Evolutionary conservation across 2,113 vertebrate genomes (phyloP).

Genomic region (Stegostoma tigrinum): DNA sequence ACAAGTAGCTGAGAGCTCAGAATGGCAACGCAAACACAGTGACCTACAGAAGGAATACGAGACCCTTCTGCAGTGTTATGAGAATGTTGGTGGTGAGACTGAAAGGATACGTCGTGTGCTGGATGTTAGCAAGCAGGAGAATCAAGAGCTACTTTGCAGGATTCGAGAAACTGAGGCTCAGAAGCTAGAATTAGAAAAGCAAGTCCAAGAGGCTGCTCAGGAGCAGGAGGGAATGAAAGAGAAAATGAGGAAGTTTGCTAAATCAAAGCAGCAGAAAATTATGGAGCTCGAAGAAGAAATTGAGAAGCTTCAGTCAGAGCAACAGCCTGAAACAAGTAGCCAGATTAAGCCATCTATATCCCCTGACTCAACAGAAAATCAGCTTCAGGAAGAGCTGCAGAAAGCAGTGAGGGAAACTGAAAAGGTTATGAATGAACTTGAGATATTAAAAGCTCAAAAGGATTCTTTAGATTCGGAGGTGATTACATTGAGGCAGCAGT

Average conservation of each 20-base stretch:
- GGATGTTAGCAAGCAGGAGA: conserved; percentile 76
- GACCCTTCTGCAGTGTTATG: conserved; percentile 84
- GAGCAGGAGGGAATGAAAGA: conserved; percentile 82
- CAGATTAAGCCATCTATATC: conserved; percentile 48
- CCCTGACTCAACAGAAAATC: conserved; percentile 42
- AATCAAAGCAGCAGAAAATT: conserved; percentile 93
- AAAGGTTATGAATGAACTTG: conserved; percentile 49
- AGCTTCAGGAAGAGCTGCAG: conserved; percentile 53
- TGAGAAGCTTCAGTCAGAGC: conserved; percentile 65
- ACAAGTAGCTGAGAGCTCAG: conserved; percentile 53
- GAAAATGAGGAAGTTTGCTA: conserved; percentile 94
- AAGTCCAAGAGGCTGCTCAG: conserved; percentile 66
- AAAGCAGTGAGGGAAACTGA: conserved; percentile 43
- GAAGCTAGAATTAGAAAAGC: conserved; percentile 65
- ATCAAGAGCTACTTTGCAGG: conserved; percentile 69
- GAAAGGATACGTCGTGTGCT: conserved; percentile 76
- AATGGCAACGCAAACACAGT: conserved; percentile 70
- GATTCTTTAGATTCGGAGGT: conserved; percentile 49
- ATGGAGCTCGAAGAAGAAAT: conserved; percentile 89
- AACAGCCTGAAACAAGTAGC: conserved; percentile 31
- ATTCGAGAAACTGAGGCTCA: conserved; percentile 60
- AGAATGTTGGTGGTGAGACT: conserved; percentile 83
- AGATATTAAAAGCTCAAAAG: conserved; percentile 52
- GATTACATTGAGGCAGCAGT: conserved; percentile 46
- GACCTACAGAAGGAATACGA: conserved; percentile 88